phyloP scores from a whole-genome alignment of 2,113 vertebrate genomes.

The Vulpes lagopus region DNA sequence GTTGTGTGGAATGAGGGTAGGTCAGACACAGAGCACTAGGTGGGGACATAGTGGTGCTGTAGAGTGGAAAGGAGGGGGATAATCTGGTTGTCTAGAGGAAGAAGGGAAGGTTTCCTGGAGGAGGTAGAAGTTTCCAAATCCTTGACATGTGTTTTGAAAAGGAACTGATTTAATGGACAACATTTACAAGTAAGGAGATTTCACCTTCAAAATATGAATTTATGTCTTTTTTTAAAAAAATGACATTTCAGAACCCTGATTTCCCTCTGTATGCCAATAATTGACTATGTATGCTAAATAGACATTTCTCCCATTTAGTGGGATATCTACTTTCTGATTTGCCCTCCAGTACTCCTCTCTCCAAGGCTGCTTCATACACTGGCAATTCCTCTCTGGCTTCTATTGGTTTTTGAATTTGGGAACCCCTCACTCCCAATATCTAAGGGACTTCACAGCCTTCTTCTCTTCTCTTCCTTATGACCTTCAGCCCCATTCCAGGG shows the following conservation, averaged over 20 bases:
- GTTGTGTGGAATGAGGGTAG: not conserved
- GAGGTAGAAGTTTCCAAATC: not conserved
- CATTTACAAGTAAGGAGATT: not conserved
- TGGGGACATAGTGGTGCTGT: accelerated
- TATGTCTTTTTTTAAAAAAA: not conserved
- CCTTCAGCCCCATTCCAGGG: not conserved
- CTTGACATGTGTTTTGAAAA: not conserved
- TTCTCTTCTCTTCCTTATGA: not conserved
- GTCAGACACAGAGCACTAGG: not conserved
- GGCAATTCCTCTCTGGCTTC: not conserved
- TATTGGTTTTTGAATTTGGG: not conserved
- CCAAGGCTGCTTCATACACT: not conserved
- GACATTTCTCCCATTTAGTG: not conserved
- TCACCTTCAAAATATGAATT: not conserved
- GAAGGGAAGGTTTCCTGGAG: not conserved
- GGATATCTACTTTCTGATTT: not conserved
- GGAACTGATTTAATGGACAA: not conserved
- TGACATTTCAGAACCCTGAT: not conserved
- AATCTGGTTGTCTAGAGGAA: not conserved
- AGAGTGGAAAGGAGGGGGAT: not conserved
- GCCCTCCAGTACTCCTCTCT: too few species aligned
- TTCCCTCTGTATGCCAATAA: not conserved
- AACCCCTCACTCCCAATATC: not conserved
- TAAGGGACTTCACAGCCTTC: not conserved
- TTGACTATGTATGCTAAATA: not conserved